These are phyloP conservation scores for Tachystola acroxantha DNA, from an alignment of 2,888 invertebrate genomes.

Conservation along the genomic window DNA sequence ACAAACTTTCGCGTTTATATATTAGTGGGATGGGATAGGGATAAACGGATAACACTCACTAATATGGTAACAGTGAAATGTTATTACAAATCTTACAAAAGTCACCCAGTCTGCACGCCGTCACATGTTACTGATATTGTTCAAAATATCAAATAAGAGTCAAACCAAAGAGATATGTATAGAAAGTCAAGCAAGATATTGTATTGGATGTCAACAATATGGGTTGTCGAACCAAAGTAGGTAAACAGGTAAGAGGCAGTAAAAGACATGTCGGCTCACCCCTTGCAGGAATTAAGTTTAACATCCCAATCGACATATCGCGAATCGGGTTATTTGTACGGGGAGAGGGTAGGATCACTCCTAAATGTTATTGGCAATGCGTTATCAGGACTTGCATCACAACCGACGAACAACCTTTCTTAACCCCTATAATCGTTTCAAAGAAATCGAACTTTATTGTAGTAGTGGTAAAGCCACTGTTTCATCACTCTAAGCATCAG, in stretches of 20 bases:
- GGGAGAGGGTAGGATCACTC: conserved; percentile 30
- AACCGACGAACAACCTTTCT: too few species aligned
- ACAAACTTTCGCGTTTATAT: too few species aligned
- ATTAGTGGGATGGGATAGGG: too few species aligned
- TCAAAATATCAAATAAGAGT: not conserved
- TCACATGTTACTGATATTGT: too few species aligned
- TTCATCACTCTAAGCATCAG: too few species aligned
- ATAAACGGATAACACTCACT: too few species aligned
- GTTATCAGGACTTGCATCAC: conserved; percentile 2
- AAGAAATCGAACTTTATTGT: too few species aligned
- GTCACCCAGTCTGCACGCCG: too few species aligned
- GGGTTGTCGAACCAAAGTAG: conserved; percentile 52
- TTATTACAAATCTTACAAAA: too few species aligned
- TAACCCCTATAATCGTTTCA: too few species aligned
- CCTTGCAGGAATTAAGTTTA: conserved; percentile 71
- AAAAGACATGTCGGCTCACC: conserved; percentile 58
- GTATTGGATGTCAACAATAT: conserved; percentile 5
- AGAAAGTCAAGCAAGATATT: not conserved
- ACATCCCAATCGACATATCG: conserved; percentile 75
- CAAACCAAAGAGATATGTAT: not conserved
- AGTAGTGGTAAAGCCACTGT: too few species aligned
- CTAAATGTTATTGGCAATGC: conserved; percentile 46
- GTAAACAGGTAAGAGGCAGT: conserved; percentile 53
- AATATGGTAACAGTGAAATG: too few species aligned
- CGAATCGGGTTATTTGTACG: conserved; percentile 57